Base-by-base conservation (phyloP, 2,888 invertebrate genomes). In the Gisinianus flammeolus region DNA sequence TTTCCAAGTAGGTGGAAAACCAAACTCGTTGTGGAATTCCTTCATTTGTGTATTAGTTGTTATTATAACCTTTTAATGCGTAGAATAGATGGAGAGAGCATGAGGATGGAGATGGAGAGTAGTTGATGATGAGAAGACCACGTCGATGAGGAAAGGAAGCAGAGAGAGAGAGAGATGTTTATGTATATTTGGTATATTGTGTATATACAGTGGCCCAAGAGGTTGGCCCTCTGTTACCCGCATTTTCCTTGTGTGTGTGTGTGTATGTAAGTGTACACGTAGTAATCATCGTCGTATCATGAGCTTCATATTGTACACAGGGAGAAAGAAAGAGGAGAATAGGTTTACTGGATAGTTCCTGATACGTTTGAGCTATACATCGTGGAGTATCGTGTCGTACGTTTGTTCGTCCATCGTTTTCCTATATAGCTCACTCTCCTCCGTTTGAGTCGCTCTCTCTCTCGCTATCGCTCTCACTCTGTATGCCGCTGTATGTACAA, bases 91-190 rank as follows among this genome's bases (percentile, higher is more conserved):
- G 56, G 24, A n/a, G 56, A 58, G 16, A 58, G 22, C n/a, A 58
- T 19, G 44, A 58, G 22, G n/a, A n/a, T n/a, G n/a, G 22, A n/a
- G 56, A 58, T 58, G 56, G n/a, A 58, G 56, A 22, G 22, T 58
- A 58, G 56, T 24, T 58, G n/a, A 24, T 8, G n/a, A n/a, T n/a
- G 22, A 58, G 56, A 22, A 58, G 56, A 58, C 56, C 24, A 22
- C 22, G 56, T 58, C 56, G 56, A 58, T 58, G 56, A 58, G 56
- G 56, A 58, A 44, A 69, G 69, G 69, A 69, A 69, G 69, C 44
- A 24, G 22, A 69, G 69, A 5, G n/a, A 44, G n/a, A 69, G 16
- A 69, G 24, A 22, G 70, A 5, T 28, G 54, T 54, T 10, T 28
- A 30, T 26, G 26, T 54, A 44, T 54, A 70, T 24, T 58, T n/a